Evolutionary conservation across 2,888 invertebrate genomes (phyloP).

Genomic region (Chesias legatella): DNA sequence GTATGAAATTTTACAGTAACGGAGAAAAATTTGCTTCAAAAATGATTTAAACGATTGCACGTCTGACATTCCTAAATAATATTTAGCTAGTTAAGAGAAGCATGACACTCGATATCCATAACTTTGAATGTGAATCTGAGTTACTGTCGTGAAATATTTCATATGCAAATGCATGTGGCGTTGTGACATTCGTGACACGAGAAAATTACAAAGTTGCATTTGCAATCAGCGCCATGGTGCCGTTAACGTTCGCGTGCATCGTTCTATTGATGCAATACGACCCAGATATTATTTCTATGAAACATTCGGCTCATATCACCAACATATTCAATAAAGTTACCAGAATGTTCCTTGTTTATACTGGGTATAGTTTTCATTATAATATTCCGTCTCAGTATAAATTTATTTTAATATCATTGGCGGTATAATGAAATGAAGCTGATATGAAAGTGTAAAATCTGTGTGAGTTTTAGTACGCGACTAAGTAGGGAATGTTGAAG

Average conservation of each 20-base stretch:
- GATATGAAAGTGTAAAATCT: constrained; percentile 28
- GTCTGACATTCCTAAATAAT: too few relatives aligned
- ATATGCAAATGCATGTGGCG: constrained; percentile 33
- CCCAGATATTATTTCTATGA: constrained; percentile 65
- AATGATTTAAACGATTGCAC: too few relatives aligned
- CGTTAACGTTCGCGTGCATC: constrained; percentile 63
- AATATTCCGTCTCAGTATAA: neutral
- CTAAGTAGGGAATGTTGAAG: constrained; percentile 31
- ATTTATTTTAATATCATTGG: constrained; percentile 12
- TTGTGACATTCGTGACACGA: constrained; percentile 46
- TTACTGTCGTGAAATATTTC: constrained; percentile 25
- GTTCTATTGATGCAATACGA: constrained; percentile 69
- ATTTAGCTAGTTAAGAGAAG: too few relatives aligned
- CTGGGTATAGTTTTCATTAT: neutral
- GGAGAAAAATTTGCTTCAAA: too few relatives aligned
- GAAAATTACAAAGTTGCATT: constrained; percentile 60
- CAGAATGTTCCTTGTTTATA: constrained; percentile 1
- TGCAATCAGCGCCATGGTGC: constrained; percentile 60
- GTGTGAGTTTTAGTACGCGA: constrained; percentile 34
- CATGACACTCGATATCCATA: neutral
- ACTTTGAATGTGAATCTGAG: constrained; percentile 5
- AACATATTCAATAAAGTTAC: constrained; percentile 3
- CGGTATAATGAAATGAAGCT: constrained; percentile 18
- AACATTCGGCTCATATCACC: constrained; percentile 39
- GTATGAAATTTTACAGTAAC: too few relatives aligned